Percentiles rank a stretch among this genome's conserved stretches.
phyloP scores from a whole-genome alignment of 30 jellyfish, hydroid and myxozoan genomes.

The Turritopsis dohrnii region DNA sequence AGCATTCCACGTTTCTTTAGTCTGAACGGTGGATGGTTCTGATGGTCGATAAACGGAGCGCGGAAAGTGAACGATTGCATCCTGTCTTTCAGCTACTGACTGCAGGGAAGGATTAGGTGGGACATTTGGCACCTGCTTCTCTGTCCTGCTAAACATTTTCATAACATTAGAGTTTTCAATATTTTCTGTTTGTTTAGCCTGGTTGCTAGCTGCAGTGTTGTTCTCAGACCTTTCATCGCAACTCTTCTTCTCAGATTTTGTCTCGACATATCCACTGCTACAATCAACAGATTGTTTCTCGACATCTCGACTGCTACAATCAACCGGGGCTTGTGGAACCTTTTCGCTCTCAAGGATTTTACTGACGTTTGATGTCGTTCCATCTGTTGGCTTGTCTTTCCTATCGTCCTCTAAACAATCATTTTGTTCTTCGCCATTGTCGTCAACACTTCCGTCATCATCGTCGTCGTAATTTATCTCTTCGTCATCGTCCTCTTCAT shows the following conservation, averaged over 20 bases:
- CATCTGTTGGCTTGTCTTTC: slow-evolving; percentile 33
- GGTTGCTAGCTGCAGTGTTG: neutral
- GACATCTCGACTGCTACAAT: neutral
- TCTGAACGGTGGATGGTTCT: no score
- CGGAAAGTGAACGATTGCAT: neutral
- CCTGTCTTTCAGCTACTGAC: neutral
- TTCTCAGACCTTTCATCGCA: neutral
- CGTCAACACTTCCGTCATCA: slow-evolving; percentile 29
- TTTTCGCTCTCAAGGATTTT: neutral
- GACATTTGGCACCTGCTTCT: neutral
- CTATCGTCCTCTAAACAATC: slow-evolving; percentile 44
- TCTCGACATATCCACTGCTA: no score
- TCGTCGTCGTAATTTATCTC: slow-evolving; percentile 25
- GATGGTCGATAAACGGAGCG: neutral
- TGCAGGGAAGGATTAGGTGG: neutral
- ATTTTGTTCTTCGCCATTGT: slow-evolving; percentile 35
- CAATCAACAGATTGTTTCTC: no score
- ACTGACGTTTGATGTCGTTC: neutral
- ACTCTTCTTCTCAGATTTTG: no score
- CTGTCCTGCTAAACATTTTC: neutral
- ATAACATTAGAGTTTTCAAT: neutral
- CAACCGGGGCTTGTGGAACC: neutral
- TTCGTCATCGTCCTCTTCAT: slow-evolving; percentile 57
- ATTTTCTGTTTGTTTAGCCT: neutral
- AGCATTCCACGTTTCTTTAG: neutral